Evolutionary conservation across 2,113 vertebrate genomes (phyloP).

Genomic region (Mystacornis crossleyi): DNA sequence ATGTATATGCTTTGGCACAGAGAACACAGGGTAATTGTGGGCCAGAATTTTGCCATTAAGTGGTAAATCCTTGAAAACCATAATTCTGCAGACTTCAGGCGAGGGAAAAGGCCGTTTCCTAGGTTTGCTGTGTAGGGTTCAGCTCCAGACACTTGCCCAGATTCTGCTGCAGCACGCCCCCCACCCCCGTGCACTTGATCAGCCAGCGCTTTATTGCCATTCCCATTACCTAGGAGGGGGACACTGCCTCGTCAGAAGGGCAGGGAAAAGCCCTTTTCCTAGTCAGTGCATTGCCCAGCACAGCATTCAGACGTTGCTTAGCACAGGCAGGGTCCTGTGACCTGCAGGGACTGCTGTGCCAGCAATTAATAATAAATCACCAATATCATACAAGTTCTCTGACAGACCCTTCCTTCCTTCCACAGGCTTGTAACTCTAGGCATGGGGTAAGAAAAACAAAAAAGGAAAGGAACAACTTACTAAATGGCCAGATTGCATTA

Average conservation of each 20-base stretch:
- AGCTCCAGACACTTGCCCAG: neutral
- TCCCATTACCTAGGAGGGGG: neutral
- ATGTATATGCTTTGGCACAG: constrained; percentile 47
- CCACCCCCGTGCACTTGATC: rapidly evolving
- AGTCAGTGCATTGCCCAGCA: neutral
- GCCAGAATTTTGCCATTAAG: constrained; percentile 47
- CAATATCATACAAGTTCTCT: constrained; percentile 38
- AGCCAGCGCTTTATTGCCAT: neutral
- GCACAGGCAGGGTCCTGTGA: neutral
- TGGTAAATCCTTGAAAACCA: constrained; percentile 31
- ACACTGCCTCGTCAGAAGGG: neutral
- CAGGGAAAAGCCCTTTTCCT: neutral
- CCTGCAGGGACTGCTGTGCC: neutral
- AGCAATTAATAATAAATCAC: constrained; percentile 56
- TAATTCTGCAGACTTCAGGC: neutral
- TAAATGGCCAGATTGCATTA: neutral
- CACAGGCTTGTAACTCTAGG: constrained; percentile 24
- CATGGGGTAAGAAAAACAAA: constrained; percentile 58
- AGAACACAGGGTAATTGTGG: neutral
- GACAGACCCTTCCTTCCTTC: constrained; percentile 63
- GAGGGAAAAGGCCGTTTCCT: neutral
- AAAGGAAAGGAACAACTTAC: constrained; percentile 37
- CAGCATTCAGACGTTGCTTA: neutral
- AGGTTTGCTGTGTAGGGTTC: neutral
- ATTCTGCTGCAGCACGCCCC: neutral